phyloP scores from a whole-genome alignment of 2,113 vertebrate genomes.

The Narcine bancroftii region DNA sequence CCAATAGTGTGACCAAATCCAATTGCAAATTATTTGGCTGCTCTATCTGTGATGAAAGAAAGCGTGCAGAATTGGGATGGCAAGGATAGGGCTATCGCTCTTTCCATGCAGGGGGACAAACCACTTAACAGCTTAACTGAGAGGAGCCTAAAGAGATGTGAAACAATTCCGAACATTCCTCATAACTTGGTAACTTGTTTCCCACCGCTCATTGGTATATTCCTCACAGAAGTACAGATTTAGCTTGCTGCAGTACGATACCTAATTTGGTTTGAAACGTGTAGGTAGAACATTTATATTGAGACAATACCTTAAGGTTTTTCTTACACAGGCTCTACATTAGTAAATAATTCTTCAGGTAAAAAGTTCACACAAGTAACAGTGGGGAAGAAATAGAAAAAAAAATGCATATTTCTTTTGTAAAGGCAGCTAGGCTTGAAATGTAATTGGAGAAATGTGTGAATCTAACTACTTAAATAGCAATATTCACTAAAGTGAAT shows the following conservation, averaged over 20 bases:
- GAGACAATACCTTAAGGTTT: background rate
- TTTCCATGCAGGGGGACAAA: background rate
- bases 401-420: background rate
- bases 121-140: constrained; percentile 20
- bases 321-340: background rate
- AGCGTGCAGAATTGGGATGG: constrained; percentile 36
- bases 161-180: constrained; percentile 4
- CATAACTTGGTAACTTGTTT: constrained; percentile 23
- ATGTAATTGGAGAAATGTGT: background rate
- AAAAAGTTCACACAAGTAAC: background rate
- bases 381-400: background rate
- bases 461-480: too few relatives aligned
- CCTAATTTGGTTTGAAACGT: constrained; percentile 15
- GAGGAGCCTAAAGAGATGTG: constrained; percentile 12
- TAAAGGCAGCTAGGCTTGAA: background rate
- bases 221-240: background rate
- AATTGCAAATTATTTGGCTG: constrained; percentile 26
- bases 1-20: constrained; percentile 6
- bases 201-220: background rate
- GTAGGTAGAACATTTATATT: background rate
- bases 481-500: too few relatives aligned
- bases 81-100: constrained; percentile 9
- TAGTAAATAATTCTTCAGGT: background rate
- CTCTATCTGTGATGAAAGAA: background rate
- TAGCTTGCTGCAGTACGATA: background rate